Evolutionary conservation across 2,797 vertebrate genomes (phyloP).

Genomic region (Sciurus carolinensis): DNA sequence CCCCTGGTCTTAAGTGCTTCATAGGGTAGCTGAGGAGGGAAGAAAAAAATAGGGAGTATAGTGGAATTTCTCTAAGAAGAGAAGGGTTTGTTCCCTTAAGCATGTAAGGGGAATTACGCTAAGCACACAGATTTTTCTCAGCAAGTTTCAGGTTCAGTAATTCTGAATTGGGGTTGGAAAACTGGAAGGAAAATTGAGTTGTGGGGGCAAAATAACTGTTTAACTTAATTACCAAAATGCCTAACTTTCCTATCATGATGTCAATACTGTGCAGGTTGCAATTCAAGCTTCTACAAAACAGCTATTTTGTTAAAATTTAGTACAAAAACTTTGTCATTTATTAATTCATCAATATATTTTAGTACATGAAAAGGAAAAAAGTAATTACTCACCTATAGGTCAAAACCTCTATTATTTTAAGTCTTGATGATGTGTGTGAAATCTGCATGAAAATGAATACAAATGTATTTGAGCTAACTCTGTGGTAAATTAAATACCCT

Average conservation of each 20-base stretch:
- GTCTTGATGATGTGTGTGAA: constrained; percentile 34
- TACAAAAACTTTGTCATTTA: constrained; percentile 55
- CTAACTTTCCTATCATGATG: background rate
- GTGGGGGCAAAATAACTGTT: constrained; percentile 72
- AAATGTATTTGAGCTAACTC: background rate
- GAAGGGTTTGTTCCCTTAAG: background rate
- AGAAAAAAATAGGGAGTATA: background rate
- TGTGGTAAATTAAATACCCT: constrained; percentile 68
- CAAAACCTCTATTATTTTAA: constrained; percentile 71
- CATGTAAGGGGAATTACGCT: constrained; percentile 3
- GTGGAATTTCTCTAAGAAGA: background rate
- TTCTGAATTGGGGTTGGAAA: constrained; percentile 77
- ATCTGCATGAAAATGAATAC: constrained; percentile 45
- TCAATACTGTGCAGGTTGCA: background rate
- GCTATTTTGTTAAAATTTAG: constrained; percentile 43
- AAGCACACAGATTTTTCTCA: constrained; percentile 41
- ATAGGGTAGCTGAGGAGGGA: background rate
- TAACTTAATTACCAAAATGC: constrained; percentile 75
- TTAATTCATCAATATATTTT: constrained; percentile 63
- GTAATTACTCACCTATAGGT: constrained; percentile 50
- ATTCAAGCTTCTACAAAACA: background rate
- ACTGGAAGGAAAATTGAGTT: constrained; percentile 68
- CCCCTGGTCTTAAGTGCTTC: background rate
- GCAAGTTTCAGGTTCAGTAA: constrained; percentile 78
- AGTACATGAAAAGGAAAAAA: constrained; percentile 64